phyloP scores from a whole-genome alignment of 2,888 invertebrate genomes.

The Bhutanitis thaidina region DNA sequence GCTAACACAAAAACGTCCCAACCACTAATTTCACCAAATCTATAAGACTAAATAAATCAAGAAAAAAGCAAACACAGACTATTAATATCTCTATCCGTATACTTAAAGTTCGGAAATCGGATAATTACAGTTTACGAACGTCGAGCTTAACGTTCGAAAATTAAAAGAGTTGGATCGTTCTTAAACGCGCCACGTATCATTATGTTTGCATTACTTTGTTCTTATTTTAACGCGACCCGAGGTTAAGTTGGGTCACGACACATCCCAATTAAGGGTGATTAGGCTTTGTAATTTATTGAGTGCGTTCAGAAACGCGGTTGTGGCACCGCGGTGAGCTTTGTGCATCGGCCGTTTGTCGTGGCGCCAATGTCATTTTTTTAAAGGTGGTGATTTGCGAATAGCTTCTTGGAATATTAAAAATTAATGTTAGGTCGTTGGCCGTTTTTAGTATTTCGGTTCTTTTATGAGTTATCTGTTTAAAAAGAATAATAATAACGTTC shows the following conservation, averaged over 20 bases:
- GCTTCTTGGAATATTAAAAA: constrained; percentile 40
- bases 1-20: constrained; percentile 57
- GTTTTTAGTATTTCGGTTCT: constrained; percentile 30
- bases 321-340: constrained; percentile 57
- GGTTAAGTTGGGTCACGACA: constrained; percentile 78
- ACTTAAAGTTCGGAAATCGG: constrained; percentile 66
- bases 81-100: constrained; percentile 79
- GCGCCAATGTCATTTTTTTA: constrained; percentile 53
- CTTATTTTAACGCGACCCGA: constrained; percentile 60
- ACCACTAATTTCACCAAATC: constrained; percentile 67
- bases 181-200: constrained; percentile 64
- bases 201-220: constrained; percentile 75
- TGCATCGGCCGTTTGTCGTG: constrained; percentile 39
- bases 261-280: constrained; percentile 77
- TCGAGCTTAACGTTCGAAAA: constrained; percentile 63
- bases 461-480: constrained; percentile 20
- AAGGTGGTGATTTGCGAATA: constrained; percentile 64
- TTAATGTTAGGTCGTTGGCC: constrained; percentile 31
- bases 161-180: constrained; percentile 63
- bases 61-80: constrained; percentile 68
- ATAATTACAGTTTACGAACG: constrained; percentile 70
- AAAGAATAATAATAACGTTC: background rate
- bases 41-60: constrained; percentile 73
- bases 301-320: constrained; percentile 55
- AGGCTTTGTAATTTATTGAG: constrained; percentile 75